A percentile compares a stretch with the other conserved stretches of the same genome.
These are phyloP conservation scores for Colletes latitarsis DNA, from an alignment of 1,140 invertebrate genomes.

Conservation along the genomic window DNA sequence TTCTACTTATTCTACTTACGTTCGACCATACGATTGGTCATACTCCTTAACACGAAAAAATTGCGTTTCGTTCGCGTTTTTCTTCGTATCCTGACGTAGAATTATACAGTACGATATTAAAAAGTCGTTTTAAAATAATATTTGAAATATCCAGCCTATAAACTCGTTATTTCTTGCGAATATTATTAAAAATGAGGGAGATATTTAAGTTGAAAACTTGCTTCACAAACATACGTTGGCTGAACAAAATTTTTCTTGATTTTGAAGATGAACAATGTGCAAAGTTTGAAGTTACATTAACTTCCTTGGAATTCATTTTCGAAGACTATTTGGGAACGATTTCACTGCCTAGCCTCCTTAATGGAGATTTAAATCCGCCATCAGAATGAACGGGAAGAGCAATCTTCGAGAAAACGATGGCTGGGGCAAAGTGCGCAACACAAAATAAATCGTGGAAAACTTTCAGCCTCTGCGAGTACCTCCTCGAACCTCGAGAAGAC, in stretches of 20 bases:
- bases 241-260: no score
- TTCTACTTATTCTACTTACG: slow-evolving; percentile 15
- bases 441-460: no score
- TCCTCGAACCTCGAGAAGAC: no score
- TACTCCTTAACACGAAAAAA: slow-evolving; percentile 16
- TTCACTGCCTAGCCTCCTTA: neutral
- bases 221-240: no score
- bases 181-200: no score
- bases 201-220: no score
- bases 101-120: neutral
- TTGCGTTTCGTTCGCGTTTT: neutral
- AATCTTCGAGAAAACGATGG: slow-evolving; percentile 8
- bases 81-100: neutral
- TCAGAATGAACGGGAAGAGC: neutral
- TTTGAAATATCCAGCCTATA: neutral
- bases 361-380: slow-evolving; percentile 19
- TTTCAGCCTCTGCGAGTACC: no score
- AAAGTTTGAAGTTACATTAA: no score
- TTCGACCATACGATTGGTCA: neutral
- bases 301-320: no score
- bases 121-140: slow-evolving; percentile 30
- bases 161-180: neutral
- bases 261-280: no score
- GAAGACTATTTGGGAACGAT: no score
- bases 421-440: neutral